These are phyloP conservation scores for Ptychochromis oligacanthus DNA, from an alignment of 2,113 vertebrate species.

Conservation along the genomic window DNA sequence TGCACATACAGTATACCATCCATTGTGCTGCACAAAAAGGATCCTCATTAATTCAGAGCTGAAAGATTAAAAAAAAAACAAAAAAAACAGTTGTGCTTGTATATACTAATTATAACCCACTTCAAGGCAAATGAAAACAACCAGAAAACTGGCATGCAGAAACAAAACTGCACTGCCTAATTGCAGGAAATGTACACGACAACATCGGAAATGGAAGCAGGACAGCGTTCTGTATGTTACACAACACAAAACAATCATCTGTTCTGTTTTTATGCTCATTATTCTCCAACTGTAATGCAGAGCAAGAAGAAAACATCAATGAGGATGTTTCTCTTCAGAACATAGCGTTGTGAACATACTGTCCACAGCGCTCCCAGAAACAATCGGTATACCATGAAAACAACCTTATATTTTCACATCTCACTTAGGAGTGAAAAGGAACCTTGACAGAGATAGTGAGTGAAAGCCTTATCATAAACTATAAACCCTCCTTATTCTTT, in stretches of 20 bases:
- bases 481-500: no score
- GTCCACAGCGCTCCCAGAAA: background rate
- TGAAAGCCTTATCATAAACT: no score
- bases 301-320: background rate
- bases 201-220: background rate
- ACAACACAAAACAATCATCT: background rate
- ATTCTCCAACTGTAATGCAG: background rate
- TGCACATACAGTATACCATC: background rate
- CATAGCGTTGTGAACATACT: background rate
- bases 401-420: no score
- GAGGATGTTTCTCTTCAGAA: background rate
- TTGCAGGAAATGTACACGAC: background rate
- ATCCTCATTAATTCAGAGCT: accelerated
- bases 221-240: background rate
- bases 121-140: background rate
- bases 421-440: no score
- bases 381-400: no score
- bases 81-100: background rate
- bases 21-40: background rate
- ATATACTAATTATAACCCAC: background rate
- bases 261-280: background rate
- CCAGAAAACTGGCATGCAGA: background rate
- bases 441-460: no score
- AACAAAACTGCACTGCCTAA: background rate
- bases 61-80: background rate